Conservation (phyloP, 2,113 vertebrate genomes). For the Eubucco bourcierii region DNA sequence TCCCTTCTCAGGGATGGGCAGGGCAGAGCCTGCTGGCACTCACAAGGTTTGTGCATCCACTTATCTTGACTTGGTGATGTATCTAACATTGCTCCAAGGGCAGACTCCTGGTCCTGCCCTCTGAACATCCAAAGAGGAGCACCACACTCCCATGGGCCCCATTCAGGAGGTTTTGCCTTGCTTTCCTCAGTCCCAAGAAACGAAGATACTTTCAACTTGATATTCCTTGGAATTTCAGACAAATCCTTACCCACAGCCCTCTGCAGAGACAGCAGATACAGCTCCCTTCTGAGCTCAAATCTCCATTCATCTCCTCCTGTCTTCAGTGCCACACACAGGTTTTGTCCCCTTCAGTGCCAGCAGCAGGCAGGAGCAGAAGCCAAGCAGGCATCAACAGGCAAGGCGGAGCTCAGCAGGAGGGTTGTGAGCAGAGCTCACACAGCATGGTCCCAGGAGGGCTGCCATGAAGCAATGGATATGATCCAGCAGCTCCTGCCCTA, state of each 20-base stretch:
- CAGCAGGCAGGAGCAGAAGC: neutral
- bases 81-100: neutral
- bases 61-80: accelerated
- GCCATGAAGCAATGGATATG: accelerated
- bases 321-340: neutral
- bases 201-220: neutral
- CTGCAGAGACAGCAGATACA: neutral
- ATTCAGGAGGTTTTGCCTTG: neutral
- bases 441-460: neutral
- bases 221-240: neutral
- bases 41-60: neutral
- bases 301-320: neutral
- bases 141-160: too few species aligned
- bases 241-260: neutral
- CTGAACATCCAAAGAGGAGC: neutral
- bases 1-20: neutral
- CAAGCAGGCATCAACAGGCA: accelerated
- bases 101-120: neutral
- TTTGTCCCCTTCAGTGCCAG: accelerated
- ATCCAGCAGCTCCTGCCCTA: neutral
- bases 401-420: neutral
- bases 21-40: neutral
- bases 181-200: neutral
- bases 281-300: neutral
- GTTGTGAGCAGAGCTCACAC: neutral